Evolutionary conservation across 2,888 invertebrate species (phyloP).

Genomic region (Agriopis leucophaearia): DNA sequence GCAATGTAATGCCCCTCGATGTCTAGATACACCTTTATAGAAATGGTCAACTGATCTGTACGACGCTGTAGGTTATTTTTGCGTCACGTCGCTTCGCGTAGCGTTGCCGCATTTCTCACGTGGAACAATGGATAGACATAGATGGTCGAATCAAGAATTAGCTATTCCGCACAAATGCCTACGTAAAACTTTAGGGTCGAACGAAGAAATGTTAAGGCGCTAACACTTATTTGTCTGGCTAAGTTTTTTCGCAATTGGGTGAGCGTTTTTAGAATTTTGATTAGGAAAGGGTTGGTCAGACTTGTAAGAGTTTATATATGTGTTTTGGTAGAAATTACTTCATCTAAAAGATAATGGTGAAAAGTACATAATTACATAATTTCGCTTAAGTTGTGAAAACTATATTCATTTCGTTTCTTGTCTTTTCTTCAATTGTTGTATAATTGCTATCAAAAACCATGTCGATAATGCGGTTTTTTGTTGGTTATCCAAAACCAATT

Average conservation of each 20-base stretch:
- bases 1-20: too few relatives aligned
- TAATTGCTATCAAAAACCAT: too few relatives aligned
- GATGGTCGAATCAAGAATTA: constrained; percentile 28
- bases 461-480: background rate
- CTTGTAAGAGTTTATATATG: too few relatives aligned
- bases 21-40: too few relatives aligned
- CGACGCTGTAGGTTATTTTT: background rate
- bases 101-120: background rate
- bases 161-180: constrained; percentile 38
- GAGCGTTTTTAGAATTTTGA: constrained; percentile 36
- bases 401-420: too few relatives aligned
- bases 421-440: too few relatives aligned
- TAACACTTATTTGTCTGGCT: constrained; percentile 30
- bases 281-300: constrained; percentile 18
- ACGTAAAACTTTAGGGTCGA: constrained; percentile 36
- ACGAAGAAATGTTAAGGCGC: constrained; percentile 28
- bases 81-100: background rate
- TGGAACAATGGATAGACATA: background rate
- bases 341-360: too few relatives aligned
- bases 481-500: background rate
- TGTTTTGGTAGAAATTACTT: too few relatives aligned
- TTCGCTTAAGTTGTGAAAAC: too few relatives aligned
- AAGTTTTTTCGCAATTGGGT: constrained; percentile 42
- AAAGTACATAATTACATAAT: too few relatives aligned
- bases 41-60: too few relatives aligned